Evolutionary conservation across 2,113 vertebrate genomes (phyloP), one percentile per base, ranked within the genome.

Genomic region (Passer montanus): DNA sequence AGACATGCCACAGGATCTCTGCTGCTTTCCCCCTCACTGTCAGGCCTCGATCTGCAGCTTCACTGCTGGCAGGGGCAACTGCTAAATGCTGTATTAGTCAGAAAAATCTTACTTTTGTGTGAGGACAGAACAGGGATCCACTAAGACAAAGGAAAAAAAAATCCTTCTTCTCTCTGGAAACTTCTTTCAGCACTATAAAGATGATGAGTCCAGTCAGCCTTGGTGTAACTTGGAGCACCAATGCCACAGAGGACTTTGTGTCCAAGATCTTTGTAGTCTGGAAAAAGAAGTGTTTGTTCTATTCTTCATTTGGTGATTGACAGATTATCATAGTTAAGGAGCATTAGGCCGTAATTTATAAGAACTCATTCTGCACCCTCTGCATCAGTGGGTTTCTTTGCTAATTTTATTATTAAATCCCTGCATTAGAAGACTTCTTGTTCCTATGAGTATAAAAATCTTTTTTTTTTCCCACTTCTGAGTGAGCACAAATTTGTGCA

Each of bases 341-440:
- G 41, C 58, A 66, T 83, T 91, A 69, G 72, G 76, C 64, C 11
- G 15, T 90, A 27, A 81, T 91, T 79, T 81, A 43, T 74, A 72
- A 94, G 72, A 86, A n/a, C 13, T n/a, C 28, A 46, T 89, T 90
- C 81, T 93, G 43, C 26, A 84, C 11, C 53, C 41, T 50, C 81
- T 93, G 75, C 81, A 72, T 58, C 73, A 70, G 35, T 49, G 62
- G 52, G 73, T 78, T 80, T 92, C 39, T 88, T n/a, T 84, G 82
- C 64, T 74, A 33, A 31, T 87, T 94, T 87, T 87, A 58, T 81
- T 91, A 77, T 84, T 43, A 77, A 90, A 94, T 67, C 55, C n/a
- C 39, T 96, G 56, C 16, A 18, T 47, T 87, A 7, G 49, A 84
- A 87, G 28, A 53, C 60, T 75, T 8, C 68, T 90, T 75, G 24